Percentiles rank a stretch among this genome's conserved stretches.
Conservation (phyloP, 2,113 vertebrate genomes). For the Chelonoidis abingdonii region DNA sequence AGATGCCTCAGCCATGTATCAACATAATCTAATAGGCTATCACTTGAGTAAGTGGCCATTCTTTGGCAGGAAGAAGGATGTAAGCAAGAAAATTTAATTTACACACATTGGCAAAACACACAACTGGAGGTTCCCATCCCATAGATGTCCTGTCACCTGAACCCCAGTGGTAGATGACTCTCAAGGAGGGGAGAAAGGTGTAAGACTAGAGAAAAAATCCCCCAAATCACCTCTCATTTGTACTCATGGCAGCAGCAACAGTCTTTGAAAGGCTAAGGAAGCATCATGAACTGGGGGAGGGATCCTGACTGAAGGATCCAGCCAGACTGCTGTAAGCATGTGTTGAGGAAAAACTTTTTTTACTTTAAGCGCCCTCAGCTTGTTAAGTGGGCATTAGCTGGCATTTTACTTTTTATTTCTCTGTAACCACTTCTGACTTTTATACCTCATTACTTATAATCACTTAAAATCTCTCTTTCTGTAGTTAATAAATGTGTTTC, state of each 20-base stretch:
- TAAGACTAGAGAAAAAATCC: not conserved
- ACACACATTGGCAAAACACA: not conserved
- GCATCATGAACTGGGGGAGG: not conserved
- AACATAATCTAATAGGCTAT: not conserved
- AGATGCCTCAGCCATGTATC: not conserved
- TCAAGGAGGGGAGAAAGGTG: not conserved
- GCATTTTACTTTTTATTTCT: not conserved
- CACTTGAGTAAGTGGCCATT: not conserved
- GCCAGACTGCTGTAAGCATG: not conserved
- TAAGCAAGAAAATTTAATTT: not conserved
- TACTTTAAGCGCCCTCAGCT: not conserved
- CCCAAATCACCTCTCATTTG: not conserved
- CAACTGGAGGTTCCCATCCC: not conserved
- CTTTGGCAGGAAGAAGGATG: not conserved
- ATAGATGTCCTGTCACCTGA: not conserved
- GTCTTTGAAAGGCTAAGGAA: not conserved
- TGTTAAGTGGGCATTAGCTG: not conserved
- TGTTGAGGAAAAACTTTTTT: not conserved
- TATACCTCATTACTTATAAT: too few species aligned
- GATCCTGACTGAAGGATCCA: not conserved
- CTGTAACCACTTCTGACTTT: too few species aligned
- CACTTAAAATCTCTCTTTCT: too few species aligned
- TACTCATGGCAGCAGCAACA: not conserved
- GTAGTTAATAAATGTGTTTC: too few species aligned
- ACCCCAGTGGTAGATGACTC: not conserved